phyloP scores from a whole-genome alignment of 2,888 invertebrate species.

The Pristionchus mayeri region DNA sequence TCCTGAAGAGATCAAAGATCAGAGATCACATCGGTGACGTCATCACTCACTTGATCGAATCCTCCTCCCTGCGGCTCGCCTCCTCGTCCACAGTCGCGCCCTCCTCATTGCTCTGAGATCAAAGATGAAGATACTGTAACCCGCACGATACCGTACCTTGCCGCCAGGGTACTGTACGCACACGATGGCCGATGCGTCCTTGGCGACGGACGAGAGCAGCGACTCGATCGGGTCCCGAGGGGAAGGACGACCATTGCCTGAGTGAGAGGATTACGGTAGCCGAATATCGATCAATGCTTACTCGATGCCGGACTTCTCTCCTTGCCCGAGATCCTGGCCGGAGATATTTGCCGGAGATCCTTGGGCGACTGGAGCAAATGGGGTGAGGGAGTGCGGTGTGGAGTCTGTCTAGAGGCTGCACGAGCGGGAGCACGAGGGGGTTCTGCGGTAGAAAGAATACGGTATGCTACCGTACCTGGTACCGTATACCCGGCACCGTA shows the following conservation, averaged over 20 bases:
- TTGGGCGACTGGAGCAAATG: not conserved
- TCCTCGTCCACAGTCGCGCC: too few relatives aligned
- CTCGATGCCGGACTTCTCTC: not conserved
- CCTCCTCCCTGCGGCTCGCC: too few relatives aligned
- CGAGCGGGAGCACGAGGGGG: not conserved
- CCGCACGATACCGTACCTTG: not conserved
- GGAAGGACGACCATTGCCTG: too few relatives aligned
- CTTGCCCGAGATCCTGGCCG: too few relatives aligned
- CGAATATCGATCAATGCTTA: too few relatives aligned
- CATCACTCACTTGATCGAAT: too few relatives aligned
- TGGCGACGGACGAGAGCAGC: not conserved
- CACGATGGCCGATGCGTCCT: conserved; percentile 28
- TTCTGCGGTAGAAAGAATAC: not conserved
- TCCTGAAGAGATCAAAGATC: too few relatives aligned
- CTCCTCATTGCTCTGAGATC: not conserved
- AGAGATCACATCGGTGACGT: too few relatives aligned
- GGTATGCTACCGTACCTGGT: not conserved
- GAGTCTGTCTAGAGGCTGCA: not conserved
- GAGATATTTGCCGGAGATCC: too few relatives aligned
- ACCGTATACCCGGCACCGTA: too few relatives aligned
- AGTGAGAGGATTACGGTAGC: too few relatives aligned
- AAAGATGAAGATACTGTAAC: conserved; percentile 6
- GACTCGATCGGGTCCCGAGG: not conserved
- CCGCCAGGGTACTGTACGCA: conserved; percentile 13
- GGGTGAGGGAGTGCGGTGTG: not conserved